Percentiles rank a stretch among this genome's conserved stretches.
These are phyloP conservation scores for Apoda limacodes DNA, from an alignment of 2,888 invertebrate species.

Conservation along the genomic window DNA sequence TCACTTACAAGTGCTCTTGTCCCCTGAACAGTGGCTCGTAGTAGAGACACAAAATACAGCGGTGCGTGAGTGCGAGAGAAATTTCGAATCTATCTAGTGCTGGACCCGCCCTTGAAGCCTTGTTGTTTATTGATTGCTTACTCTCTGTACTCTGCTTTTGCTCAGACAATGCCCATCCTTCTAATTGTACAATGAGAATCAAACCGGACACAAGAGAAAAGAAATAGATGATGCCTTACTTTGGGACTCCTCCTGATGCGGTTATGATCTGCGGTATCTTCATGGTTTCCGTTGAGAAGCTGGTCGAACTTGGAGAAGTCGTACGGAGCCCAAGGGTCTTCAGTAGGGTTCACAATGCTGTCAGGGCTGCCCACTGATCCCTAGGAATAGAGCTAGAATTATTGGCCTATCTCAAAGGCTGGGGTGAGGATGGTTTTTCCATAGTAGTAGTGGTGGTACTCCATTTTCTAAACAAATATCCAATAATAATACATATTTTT, in stretches of 20 bases:
- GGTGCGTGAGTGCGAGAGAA: neutral
- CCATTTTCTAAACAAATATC: too few relatives aligned
- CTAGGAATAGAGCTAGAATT: too few relatives aligned
- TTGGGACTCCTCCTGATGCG: slow-evolving; percentile 46
- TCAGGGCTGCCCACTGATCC: too few relatives aligned
- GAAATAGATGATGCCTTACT: slow-evolving; percentile 26
- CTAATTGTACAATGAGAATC: neutral
- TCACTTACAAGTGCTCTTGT: neutral
- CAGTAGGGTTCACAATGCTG: too few relatives aligned
- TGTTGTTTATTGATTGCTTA: neutral
- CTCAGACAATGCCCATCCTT: neutral
- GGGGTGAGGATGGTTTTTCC: too few relatives aligned
- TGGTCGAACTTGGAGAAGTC: slow-evolving; percentile 46
- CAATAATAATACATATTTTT: too few relatives aligned
- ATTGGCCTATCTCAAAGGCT: too few relatives aligned
- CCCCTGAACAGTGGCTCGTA: too few relatives aligned
- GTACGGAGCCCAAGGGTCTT: slow-evolving; percentile 40
- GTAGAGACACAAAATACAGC: too few relatives aligned
- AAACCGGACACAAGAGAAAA: neutral
- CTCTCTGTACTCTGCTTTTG: neutral
- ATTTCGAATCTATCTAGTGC: slow-evolving; percentile 1
- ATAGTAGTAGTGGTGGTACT: too few relatives aligned
- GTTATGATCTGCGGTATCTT: slow-evolving; percentile 34
- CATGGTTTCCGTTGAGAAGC: slow-evolving; percentile 26
- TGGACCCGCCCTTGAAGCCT: slow-evolving; percentile 1